Conservation (phyloP, 2,113 vertebrate genomes). For the Tichodroma muraria region DNA sequence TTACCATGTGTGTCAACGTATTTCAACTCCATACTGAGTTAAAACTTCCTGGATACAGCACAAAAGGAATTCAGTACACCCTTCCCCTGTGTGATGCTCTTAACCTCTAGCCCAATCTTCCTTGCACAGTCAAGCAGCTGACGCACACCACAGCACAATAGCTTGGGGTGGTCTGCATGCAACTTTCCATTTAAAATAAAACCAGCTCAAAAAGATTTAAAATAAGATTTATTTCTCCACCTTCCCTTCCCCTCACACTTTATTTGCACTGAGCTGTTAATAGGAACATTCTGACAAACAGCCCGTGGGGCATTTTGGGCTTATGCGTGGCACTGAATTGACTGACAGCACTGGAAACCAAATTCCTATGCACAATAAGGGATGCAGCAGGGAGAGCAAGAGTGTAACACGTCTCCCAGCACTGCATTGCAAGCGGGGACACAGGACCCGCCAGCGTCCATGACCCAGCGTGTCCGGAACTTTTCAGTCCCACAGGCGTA, state of each 20-base stretch:
- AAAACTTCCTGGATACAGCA: conserved; percentile 19
- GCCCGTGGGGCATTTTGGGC: conserved; percentile 9
- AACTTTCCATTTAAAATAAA: conserved; percentile 38
- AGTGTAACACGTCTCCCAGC: background rate
- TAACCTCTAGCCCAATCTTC: conserved; percentile 24
- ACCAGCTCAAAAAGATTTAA: conserved; percentile 45
- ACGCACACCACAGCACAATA: conserved; percentile 30
- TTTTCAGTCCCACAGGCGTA: background rate
- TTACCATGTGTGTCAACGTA: conserved; percentile 16
- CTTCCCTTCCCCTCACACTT: conserved; percentile 42
- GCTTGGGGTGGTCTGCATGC: conserved; percentile 47
- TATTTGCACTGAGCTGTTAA: conserved; percentile 49
- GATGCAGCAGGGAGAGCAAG: background rate
- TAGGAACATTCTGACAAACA: conserved; percentile 55
- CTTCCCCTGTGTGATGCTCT: conserved; percentile 13
- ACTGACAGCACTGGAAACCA: background rate
- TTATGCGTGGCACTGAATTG: background rate
- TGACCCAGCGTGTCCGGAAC: background rate
- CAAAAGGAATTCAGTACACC: conserved; percentile 1
- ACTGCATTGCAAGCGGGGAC: background rate
- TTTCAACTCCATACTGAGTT: background rate
- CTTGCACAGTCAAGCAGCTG: background rate
- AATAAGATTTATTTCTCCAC: conserved; percentile 55
- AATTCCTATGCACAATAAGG: background rate
- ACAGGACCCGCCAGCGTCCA: background rate